Evolutionary conservation across 1,140 invertebrate genomes (phyloP), one percentile per base, ranked within the genome.

Genomic region (Steinernema khuongi): DNA sequence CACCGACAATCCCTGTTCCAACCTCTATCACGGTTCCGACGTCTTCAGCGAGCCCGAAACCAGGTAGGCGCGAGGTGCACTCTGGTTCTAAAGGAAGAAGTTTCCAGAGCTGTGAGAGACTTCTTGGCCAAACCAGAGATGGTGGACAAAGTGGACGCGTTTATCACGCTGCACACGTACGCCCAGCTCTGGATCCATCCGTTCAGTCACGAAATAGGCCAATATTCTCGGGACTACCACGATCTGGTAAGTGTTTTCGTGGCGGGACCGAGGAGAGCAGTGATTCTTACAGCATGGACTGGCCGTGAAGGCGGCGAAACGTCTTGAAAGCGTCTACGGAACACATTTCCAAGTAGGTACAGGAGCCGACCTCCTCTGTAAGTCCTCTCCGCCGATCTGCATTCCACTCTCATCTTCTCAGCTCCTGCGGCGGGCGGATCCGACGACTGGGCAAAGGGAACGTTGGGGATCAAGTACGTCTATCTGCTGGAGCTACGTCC

Each of bases 31-130:
- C 19, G 83, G 83, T 36, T 74, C 78, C 19, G 70, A 72, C 0
- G 84, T 82, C 0, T 85, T 85, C 69, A 83, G 81, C 73, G 83
- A 84, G 50, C 83, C 84, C 1, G 83, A 84, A 74, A 69, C 82
- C 4, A 81, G 71, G 79, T 80, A 66, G 69, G 71, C 43, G 68
- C 14, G 17, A 67, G 2, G 14, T 1, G 31, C 17, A 76, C 18
- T n/a, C 32, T 78, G 2, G 30, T 18, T 28, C 22, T 0, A 33
- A 17, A 22, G n/a, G 29, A 74, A 1, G 11, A 75, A 50, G 31
- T 50, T 31, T 79, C 68, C 44, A 79, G 76, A 33, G 78, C 81
- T 0, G 77, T 81, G 18, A 28, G 66, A 11, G 77, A 81, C 29
- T 82, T 81, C 41, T 43, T 81, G 50, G 33, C n/a, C 0, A 74